A percentile compares a stretch with the other conserved stretches of the same genome.
phyloP scores from a whole-genome alignment of 2,888 invertebrate genomes.

The Diachrysia chrysitis region DNA sequence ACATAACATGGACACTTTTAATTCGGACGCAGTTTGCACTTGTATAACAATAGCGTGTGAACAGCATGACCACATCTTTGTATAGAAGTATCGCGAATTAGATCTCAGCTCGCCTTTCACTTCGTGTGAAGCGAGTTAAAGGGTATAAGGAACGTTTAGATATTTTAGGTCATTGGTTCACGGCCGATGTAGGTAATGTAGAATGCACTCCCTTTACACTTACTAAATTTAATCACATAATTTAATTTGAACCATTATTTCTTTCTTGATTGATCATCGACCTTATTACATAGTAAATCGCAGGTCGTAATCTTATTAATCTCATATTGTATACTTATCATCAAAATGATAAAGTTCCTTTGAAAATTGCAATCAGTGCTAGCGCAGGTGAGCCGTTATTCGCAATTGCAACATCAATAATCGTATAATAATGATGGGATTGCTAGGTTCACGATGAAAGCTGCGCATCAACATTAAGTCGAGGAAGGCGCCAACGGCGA shows the following conservation, averaged over 20 bases:
- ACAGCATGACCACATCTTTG: constrained; percentile 75
- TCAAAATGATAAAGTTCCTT: constrained; percentile 52
- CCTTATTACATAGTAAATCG: constrained; percentile 14
- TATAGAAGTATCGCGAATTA: constrained; percentile 71
- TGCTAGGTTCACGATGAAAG: constrained; percentile 78
- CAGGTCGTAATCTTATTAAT: constrained; percentile 31
- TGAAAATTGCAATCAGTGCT: constrained; percentile 57
- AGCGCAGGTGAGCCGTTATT: constrained; percentile 61
- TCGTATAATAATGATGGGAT: constrained; percentile 73
- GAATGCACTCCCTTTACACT: constrained; percentile 2
- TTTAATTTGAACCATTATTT: background rate
- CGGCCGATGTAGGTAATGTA: constrained; percentile 50
- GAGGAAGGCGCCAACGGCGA: constrained; percentile 70
- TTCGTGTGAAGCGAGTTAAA: constrained; percentile 75
- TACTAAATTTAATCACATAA: background rate
- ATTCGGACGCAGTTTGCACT: constrained; percentile 70
- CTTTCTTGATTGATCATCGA: constrained; percentile 12
- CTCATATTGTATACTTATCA: constrained; percentile 32
- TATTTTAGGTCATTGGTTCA: constrained; percentile 75
- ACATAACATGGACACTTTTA: constrained; percentile 70
- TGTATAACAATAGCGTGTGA: constrained; percentile 78
- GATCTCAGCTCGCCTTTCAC: constrained; percentile 84
- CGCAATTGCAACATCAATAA: constrained; percentile 66
- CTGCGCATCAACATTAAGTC: constrained; percentile 65
- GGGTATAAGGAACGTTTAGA: constrained; percentile 75